Evolutionary conservation across 2,113 vertebrate genomes (phyloP).

Genomic region (Callionymus lyra): DNA sequence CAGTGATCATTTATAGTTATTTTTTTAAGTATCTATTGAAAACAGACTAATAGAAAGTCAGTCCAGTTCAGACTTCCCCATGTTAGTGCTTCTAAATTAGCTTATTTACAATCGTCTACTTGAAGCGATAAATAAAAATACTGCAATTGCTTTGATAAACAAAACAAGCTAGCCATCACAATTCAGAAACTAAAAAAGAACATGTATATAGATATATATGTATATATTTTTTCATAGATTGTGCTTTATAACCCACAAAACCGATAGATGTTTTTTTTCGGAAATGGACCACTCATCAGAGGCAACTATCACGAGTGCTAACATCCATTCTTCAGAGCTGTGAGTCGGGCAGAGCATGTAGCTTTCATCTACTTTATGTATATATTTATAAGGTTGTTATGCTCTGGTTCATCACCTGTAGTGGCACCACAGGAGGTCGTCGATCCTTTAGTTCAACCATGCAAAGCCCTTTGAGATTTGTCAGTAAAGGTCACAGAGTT

Average conservation of each 20-base stretch:
- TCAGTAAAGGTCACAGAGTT: slow-evolving; percentile 60
- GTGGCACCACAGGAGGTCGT: slow-evolving; percentile 39
- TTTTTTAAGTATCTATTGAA: slow-evolving; percentile 58
- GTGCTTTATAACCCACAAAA: slow-evolving; percentile 75
- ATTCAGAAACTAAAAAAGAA: slow-evolving; percentile 40
- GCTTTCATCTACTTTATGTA: slow-evolving; percentile 60
- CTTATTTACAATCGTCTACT: slow-evolving; percentile 72
- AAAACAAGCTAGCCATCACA: slow-evolving; percentile 61
- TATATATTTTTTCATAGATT: slow-evolving; percentile 53
- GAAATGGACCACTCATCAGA: slow-evolving; percentile 58
- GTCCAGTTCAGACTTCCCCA: slow-evolving; percentile 62
- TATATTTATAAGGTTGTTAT: slow-evolving; percentile 72
- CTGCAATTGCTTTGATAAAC: slow-evolving; percentile 49
- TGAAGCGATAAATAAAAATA: slow-evolving; percentile 55
- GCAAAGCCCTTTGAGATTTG: slow-evolving; percentile 70
- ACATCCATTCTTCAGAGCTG: slow-evolving; percentile 65
- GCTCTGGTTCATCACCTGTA: slow-evolving; percentile 52
- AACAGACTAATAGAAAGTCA: slow-evolving; percentile 68
- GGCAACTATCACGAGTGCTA: slow-evolving; percentile 58
- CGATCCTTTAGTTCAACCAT: slow-evolving; percentile 47
- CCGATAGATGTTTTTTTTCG: slow-evolving; percentile 52
- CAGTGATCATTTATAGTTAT: slow-evolving; percentile 52
- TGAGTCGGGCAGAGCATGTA: slow-evolving; percentile 58
- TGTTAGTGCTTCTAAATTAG: slow-evolving; percentile 64
- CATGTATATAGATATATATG: slow-evolving; percentile 34